Evolutionary conservation across 2,797 vertebrate species (phyloP).

Genomic region (Thripadectes ignobilis): DNA sequence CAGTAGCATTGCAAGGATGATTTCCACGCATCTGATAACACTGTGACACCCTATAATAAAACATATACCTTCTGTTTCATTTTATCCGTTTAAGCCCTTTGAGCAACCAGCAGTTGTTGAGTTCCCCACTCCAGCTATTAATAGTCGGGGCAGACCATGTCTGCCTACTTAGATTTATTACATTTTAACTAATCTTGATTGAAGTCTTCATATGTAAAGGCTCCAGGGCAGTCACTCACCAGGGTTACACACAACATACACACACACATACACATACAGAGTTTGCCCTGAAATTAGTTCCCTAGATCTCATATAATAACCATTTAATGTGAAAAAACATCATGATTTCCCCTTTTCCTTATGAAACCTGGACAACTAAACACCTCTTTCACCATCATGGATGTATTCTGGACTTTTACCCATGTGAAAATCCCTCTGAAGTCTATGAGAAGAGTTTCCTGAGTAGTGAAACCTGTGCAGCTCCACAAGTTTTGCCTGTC

Average conservation of each 20-base stretch:
- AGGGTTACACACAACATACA: slow-evolving; percentile 28
- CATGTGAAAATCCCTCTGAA: not conserved
- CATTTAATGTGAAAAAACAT: not conserved
- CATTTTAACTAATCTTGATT: slow-evolving; percentile 70
- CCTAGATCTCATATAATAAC: not conserved
- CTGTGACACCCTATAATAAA: slow-evolving; percentile 68
- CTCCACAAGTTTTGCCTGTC: not conserved
- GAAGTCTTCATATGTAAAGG: slow-evolving; percentile 31
- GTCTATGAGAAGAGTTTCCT: not conserved
- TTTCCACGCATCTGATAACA: slow-evolving; percentile 64
- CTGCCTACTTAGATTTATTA: slow-evolving; percentile 70
- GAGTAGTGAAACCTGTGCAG: not conserved
- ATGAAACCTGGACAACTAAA: not conserved
- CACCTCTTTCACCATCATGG: not conserved
- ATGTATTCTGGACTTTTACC: not conserved
- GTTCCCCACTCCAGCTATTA: slow-evolving; percentile 61
- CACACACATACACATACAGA: not conserved
- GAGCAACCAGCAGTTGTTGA: slow-evolving; percentile 72
- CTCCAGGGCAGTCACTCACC: slow-evolving; percentile 38
- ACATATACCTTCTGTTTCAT: slow-evolving; percentile 66
- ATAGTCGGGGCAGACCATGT: slow-evolving; percentile 28
- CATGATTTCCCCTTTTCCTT: not conserved
- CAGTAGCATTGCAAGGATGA: slow-evolving; percentile 62
- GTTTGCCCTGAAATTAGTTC: not conserved
- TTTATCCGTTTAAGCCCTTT: slow-evolving; percentile 72